Conservation (phyloP, 2,113 vertebrate genomes). For the Uropsilus gracilis region DNA sequence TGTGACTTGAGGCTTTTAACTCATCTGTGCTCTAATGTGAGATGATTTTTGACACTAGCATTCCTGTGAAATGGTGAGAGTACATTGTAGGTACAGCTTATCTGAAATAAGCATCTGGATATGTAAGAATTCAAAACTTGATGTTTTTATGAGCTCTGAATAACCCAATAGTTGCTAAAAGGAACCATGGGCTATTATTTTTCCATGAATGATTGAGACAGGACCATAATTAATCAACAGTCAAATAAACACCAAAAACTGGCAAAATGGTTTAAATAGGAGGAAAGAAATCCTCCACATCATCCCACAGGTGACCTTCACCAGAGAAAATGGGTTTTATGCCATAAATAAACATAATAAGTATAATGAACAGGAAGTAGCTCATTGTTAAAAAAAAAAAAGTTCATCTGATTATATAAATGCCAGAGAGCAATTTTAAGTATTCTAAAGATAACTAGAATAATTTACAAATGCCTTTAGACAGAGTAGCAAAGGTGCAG, state of each 20-base stretch:
- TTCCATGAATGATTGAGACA: slow-evolving; percentile 70
- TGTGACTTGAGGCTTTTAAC: neutral
- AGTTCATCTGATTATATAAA: slow-evolving; percentile 76
- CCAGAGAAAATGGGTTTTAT: slow-evolving; percentile 60
- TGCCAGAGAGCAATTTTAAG: slow-evolving; percentile 70
- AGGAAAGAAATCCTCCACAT: slow-evolving; percentile 56
- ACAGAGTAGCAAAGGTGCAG: slow-evolving; percentile 30
- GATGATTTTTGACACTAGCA: neutral
- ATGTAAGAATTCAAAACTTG: slow-evolving; percentile 12
- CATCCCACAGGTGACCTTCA: slow-evolving; percentile 67
- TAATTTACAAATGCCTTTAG: slow-evolving; percentile 70
- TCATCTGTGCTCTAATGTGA: neutral
- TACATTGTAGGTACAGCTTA: neutral
- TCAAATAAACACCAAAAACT: slow-evolving; percentile 62
- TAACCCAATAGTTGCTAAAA: slow-evolving; percentile 59
- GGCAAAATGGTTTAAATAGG: slow-evolving; percentile 61
- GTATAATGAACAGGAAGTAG: slow-evolving; percentile 70
- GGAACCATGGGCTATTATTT: slow-evolving; percentile 57
- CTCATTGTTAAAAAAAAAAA: slow-evolving; percentile 62
- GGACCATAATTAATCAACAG: slow-evolving; percentile 66
- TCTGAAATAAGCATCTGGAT: slow-evolving; percentile 12
- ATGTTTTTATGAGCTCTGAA: slow-evolving; percentile 60
- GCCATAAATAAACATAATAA: slow-evolving; percentile 72
- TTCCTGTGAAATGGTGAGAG: neutral
- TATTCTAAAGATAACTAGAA: slow-evolving; percentile 79